Conservation (phyloP, 2,797 vertebrate genomes). For the Naso thynnoides region DNA sequence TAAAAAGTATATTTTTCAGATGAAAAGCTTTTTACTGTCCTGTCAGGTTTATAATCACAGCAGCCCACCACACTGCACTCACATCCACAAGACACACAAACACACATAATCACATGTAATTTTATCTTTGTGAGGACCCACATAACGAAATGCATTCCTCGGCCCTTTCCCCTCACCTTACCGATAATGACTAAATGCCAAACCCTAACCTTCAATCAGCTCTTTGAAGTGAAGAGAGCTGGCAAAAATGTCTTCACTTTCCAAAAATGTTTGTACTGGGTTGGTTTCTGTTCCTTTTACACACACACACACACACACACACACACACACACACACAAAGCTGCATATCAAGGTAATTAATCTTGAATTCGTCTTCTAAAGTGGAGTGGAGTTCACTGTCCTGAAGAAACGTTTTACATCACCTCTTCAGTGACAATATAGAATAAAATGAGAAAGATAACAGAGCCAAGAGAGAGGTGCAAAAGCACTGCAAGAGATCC, state of each 20-base stretch:
- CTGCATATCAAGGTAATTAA: constrained; percentile 31
- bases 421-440: constrained; percentile 22
- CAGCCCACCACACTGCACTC: constrained; percentile 6
- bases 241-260: too few species aligned
- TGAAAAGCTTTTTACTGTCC: constrained; percentile 37
- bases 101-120: not conserved
- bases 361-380: constrained; percentile 5
- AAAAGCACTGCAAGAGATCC: constrained; percentile 20
- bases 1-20: constrained; percentile 39
- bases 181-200: too few species aligned
- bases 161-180: too few species aligned
- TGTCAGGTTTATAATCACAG: constrained; percentile 33
- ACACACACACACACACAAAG: constrained; percentile 4
- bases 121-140: too few species aligned
- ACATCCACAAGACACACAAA: constrained; percentile 21
- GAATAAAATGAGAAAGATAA: constrained; percentile 22
- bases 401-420: not conserved
- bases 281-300: too few species aligned
- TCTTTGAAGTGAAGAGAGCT: too few species aligned
- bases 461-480: constrained; percentile 12
- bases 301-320: constrained; percentile 8
- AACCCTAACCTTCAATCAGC: too few species aligned
- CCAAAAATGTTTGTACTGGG: too few species aligned
- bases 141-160: too few species aligned
- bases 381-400: not conserved